Conservation (phyloP, 2,797 vertebrate species). For the Rhinoraja longicauda region DNA sequence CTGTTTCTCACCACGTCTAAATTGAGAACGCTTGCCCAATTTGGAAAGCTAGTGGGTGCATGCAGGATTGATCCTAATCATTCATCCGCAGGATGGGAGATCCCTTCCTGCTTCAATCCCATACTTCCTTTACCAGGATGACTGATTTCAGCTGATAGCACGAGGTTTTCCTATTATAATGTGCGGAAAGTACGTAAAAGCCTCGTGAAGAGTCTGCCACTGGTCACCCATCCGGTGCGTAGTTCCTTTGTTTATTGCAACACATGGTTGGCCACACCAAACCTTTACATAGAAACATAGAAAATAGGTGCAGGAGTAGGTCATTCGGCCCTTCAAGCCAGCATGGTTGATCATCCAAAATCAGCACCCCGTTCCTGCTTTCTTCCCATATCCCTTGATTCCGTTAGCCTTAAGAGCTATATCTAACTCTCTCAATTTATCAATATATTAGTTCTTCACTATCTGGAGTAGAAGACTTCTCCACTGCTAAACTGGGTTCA, state of each 20-base stretch:
- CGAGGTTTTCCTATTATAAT: constrained; percentile 50
- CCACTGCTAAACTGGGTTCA: constrained; percentile 11
- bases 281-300: constrained; percentile 36
- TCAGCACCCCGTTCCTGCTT: no score
- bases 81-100: constrained; percentile 67
- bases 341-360: no score
- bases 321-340: no score
- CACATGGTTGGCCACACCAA: constrained; percentile 28
- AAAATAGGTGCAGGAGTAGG: no score
- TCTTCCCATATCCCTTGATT: no score
- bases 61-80: constrained; percentile 56
- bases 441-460: neutral
- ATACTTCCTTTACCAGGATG: constrained; percentile 65
- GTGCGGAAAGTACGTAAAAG: constrained; percentile 32
- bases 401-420: no score
- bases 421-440: no score
- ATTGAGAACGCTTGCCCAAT: constrained; percentile 49
- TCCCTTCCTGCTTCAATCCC: constrained; percentile 61
- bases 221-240: constrained; percentile 60
- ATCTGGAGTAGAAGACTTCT: constrained; percentile 42
- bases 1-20: constrained; percentile 37
- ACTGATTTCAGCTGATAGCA: constrained; percentile 57
- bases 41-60: constrained; percentile 51
- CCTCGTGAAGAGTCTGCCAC: constrained; percentile 47
- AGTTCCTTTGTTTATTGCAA: constrained; percentile 59